These are phyloP conservation scores for Rotaria magnacalcarata DNA, from an alignment of 2,888 invertebrate genomes.

Conservation along the genomic window DNA sequence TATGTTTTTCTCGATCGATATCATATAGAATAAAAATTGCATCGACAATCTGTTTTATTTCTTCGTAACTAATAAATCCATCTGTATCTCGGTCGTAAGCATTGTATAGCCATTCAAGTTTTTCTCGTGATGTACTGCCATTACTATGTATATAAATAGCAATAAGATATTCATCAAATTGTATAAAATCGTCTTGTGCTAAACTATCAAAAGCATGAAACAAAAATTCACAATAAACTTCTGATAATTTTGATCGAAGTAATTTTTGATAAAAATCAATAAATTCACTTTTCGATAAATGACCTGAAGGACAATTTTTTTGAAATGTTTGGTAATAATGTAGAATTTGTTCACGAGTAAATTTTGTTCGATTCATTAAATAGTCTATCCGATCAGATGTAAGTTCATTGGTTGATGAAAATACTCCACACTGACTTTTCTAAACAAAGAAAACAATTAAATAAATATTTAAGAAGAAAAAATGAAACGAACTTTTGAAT, in stretches of 20 bases:
- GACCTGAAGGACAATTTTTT: background rate
- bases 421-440: background rate
- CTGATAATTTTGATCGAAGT: background rate
- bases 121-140: background rate
- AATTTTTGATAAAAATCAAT: background rate
- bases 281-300: background rate
- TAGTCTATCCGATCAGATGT: background rate
- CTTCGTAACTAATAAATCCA: slow-evolving; percentile 16
- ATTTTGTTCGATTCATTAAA: background rate
- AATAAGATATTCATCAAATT: slow-evolving; percentile 32
- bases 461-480: background rate
- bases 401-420: background rate
- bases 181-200: background rate
- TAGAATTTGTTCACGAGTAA: slow-evolving; percentile 20
- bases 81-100: slow-evolving; percentile 20
- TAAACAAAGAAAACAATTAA: background rate
- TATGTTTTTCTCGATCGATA: slow-evolving; percentile 29
- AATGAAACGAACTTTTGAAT: background rate
- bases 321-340: background rate
- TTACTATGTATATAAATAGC: slow-evolving; percentile 37
- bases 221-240: slow-evolving; percentile 23
- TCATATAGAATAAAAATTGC: background rate
- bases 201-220: slow-evolving; percentile 10
- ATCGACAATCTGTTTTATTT: slow-evolving; percentile 2
- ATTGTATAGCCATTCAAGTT: slow-evolving; percentile 23